Evolutionary conservation across 2,888 invertebrate species (phyloP).

Genomic region (Eulithis testata): DNA sequence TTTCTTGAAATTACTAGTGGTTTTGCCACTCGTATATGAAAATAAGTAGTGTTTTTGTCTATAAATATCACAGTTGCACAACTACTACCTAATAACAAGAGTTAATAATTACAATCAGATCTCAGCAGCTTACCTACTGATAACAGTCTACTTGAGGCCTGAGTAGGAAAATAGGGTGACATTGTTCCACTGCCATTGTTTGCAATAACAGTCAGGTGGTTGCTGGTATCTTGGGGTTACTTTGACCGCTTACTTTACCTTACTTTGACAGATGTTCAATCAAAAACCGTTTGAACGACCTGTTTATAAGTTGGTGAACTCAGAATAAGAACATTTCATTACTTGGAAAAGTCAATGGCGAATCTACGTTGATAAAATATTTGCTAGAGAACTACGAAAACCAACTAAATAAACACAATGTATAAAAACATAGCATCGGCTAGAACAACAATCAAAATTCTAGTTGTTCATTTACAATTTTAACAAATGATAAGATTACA

Average conservation of each 20-base stretch:
- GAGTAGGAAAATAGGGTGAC: constrained; percentile 6
- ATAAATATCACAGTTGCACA: too few relatives aligned
- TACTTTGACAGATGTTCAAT: constrained; percentile 1
- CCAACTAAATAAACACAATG: background rate
- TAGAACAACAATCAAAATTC: constrained; percentile 26
- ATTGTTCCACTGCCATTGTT: constrained; percentile 4
- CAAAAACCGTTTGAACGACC: background rate
- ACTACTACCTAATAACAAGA: background rate
- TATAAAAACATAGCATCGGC: constrained; percentile 1
- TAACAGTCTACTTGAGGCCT: constrained; percentile 17
- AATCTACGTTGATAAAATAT: background rate
- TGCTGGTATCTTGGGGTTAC: background rate
- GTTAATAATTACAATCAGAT: too few relatives aligned
- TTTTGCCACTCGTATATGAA: too few relatives aligned
- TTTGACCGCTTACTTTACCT: background rate
- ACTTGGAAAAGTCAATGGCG: too few relatives aligned
- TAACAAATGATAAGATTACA: constrained; percentile 68
- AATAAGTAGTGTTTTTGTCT: too few relatives aligned
- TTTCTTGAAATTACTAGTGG: too few relatives aligned
- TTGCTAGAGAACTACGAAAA: background rate
- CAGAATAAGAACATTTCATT: too few relatives aligned
- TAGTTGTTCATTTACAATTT: constrained; percentile 57
- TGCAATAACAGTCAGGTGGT: background rate
- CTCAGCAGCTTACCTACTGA: constrained; percentile 10
- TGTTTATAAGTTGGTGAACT: background rate